phyloP scores from a whole-genome alignment of 2,113 vertebrate genomes.

The Heterotilapia buettikoferi region DNA sequence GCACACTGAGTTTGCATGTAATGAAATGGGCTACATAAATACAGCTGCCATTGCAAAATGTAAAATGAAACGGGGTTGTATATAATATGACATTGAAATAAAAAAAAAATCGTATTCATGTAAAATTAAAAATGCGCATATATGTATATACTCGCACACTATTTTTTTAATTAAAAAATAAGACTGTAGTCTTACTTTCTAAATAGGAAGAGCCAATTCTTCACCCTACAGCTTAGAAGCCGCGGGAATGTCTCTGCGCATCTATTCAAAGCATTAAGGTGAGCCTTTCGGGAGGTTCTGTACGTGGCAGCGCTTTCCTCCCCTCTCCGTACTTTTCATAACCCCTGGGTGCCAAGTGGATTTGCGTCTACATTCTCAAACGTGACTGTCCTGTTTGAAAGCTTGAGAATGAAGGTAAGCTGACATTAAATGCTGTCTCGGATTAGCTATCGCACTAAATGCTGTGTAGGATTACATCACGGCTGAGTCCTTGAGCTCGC shows the following conservation, averaged over 20 bases:
- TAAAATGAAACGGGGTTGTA: not conserved
- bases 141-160: not conserved
- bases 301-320: conserved; percentile 68
- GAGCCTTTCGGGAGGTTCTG: conserved; percentile 19
- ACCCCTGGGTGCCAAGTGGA: not conserved
- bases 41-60: not conserved
- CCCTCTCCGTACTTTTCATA: not conserved
- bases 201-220: not conserved
- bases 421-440: too few species aligned
- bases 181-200: not conserved
- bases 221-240: not conserved
- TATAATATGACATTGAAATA: not conserved
- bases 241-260: conserved; percentile 24
- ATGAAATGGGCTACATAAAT: not conserved
- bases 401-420: conserved; percentile 22
- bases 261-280: conserved; percentile 12
- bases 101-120: not conserved
- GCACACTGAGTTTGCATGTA: not conserved
- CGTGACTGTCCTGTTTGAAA: not conserved
- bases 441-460: not conserved
- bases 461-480: not conserved
- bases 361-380: not conserved
- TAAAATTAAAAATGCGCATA: not conserved
- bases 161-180: not conserved
- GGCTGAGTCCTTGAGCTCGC: not conserved